Evolutionary conservation across 1,140 invertebrate species (phyloP).

Genomic region (Choristoneura fumiferana): DNA sequence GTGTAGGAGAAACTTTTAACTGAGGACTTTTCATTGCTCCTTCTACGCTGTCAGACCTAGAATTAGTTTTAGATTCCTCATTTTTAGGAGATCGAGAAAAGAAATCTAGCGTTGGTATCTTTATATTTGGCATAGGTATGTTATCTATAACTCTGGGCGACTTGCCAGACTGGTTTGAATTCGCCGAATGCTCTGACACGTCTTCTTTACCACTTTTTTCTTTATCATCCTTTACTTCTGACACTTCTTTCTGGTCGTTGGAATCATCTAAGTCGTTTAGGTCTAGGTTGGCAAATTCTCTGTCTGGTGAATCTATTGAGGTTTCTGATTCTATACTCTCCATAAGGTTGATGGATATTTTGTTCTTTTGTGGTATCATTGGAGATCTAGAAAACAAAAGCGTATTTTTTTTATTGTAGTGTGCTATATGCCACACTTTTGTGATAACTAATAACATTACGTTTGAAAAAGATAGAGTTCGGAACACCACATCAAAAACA

Average conservation of each 20-base stretch:
- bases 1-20: constrained; percentile 53
- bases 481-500: no score
- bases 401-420: constrained; percentile 11
- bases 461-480: no score
- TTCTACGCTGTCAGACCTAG: constrained; percentile 15
- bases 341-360: constrained; percentile 78
- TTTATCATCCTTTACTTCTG: constrained; percentile 24
- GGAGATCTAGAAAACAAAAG: constrained; percentile 59
- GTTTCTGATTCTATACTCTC: constrained; percentile 76
- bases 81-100: constrained; percentile 39
- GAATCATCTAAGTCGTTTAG: constrained; percentile 62
- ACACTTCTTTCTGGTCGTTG: constrained; percentile 38
- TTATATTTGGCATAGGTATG: constrained; percentile 61
- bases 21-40: constrained; percentile 22
- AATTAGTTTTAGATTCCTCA: constrained; percentile 46
- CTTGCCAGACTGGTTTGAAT: constrained; percentile 37
- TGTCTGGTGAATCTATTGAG: constrained; percentile 72
- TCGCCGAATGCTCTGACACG: constrained; percentile 29
- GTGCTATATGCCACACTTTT: no score
- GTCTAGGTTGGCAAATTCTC: constrained; percentile 68
- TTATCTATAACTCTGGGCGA: constrained; percentile 32
- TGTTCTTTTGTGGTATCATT: constrained; percentile 67
- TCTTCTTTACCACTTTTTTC: constrained; percentile 30
- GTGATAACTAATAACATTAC: no score
- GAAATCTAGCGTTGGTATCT: constrained; percentile 67